A percentile compares a stretch with the other conserved stretches of the same genome.
Evolutionary conservation across 2,113 vertebrate genomes (phyloP).

Genomic region (Nycticebus coucang): DNA sequence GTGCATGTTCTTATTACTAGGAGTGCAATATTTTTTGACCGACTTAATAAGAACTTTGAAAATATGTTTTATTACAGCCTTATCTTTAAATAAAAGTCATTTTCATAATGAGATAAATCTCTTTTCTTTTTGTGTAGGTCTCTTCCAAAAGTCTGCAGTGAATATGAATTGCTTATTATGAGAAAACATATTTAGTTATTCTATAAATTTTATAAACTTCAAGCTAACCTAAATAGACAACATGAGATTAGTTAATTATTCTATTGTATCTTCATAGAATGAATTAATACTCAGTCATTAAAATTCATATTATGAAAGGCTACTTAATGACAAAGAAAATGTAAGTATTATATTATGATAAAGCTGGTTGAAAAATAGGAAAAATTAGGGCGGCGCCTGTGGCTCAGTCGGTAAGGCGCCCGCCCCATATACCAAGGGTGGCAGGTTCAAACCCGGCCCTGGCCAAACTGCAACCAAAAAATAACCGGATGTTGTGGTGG

Average conservation of each 20-base stretch:
- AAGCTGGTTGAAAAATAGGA: not conserved
- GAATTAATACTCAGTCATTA: not conserved
- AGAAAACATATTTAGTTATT: conserved; percentile 1
- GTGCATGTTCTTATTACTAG: not conserved
- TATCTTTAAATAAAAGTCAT: conserved; percentile 30
- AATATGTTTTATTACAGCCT: not conserved
- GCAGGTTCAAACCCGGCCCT: no score
- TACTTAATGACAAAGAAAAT: not conserved
- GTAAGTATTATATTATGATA: not conserved
- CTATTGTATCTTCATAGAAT: not conserved
- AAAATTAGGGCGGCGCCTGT: no score
- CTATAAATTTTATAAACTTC: conserved; percentile 34
- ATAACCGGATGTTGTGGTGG: no score
- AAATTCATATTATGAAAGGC: not conserved
- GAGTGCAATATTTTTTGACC: not conserved
- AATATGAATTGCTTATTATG: conserved; percentile 31
- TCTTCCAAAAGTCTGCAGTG: not conserved
- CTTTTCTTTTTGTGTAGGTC: not conserved
- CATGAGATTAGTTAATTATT: not conserved
- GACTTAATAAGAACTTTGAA: conserved; percentile 29
- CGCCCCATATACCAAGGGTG: no score
- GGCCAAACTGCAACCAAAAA: no score
- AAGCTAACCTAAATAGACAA: conserved; percentile 9
- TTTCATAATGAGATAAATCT: not conserved
- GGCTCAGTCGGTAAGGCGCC: no score